These are phyloP conservation scores for Nomada goodeniana DNA, from an alignment of 2,888 invertebrate species.

Conservation along the genomic window DNA sequence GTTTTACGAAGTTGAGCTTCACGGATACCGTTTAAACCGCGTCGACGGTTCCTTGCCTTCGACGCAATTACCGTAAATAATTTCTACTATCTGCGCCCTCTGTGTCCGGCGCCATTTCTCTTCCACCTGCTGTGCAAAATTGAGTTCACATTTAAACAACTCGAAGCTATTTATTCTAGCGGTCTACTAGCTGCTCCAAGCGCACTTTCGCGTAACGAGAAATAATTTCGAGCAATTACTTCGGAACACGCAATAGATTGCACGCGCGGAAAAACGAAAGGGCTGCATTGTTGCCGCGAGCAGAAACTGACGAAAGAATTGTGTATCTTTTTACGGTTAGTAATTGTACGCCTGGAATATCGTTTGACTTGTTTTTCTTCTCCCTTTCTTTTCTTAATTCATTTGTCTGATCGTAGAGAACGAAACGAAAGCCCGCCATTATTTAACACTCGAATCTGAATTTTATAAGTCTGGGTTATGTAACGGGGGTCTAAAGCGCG, in stretches of 20 bases:
- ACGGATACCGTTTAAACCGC: slow-evolving; percentile 23
- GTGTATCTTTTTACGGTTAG: too few species aligned
- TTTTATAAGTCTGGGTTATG: slow-evolving; percentile 47
- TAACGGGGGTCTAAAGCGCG: slow-evolving; percentile 22
- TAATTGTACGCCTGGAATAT: too few species aligned
- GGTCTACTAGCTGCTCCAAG: not conserved
- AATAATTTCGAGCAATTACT: slow-evolving; percentile 26
- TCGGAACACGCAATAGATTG: not conserved
- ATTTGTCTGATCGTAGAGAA: not conserved
- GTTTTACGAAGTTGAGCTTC: slow-evolving; percentile 4
- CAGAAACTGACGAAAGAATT: too few species aligned
- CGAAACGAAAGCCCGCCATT: slow-evolving; percentile 1
- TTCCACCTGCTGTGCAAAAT: slow-evolving; percentile 9
- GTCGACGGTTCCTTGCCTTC: slow-evolving; percentile 32
- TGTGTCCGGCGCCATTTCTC: not conserved
- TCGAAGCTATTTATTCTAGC: slow-evolving; percentile 25
- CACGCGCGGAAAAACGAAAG: too few species aligned
- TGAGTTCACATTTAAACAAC: slow-evolving; percentile 27
- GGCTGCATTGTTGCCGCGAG: too few species aligned
- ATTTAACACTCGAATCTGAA: slow-evolving; percentile 38
- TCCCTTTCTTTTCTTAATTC: not conserved
- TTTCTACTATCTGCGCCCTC: slow-evolving; percentile 14
- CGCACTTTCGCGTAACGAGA: slow-evolving; percentile 25
- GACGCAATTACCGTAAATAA: slow-evolving; percentile 51
- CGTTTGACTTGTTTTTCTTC: not conserved